These are phyloP conservation scores for Helarctos malayanus DNA, from an alignment of 2,797 vertebrate species.

Conservation along the genomic window DNA sequence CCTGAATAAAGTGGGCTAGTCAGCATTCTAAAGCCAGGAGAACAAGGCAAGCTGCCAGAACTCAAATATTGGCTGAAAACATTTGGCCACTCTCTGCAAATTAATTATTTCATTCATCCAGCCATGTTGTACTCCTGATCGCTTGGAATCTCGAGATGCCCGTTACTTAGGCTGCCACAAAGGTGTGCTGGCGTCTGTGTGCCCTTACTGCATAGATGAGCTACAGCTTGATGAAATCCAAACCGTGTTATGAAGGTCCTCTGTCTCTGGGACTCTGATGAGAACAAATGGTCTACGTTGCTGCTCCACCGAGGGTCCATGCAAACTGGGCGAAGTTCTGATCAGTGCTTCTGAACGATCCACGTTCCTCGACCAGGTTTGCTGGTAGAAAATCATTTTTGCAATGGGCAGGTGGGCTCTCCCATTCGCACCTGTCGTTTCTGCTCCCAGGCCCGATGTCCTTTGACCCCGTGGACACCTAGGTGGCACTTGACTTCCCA, in stretches of 20 bases:
- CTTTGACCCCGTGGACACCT: neutral
- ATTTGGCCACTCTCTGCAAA: constrained; percentile 66
- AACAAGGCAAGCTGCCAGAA: constrained; percentile 32
- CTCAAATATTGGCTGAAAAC: constrained; percentile 68
- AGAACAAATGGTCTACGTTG: neutral
- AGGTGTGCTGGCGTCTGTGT: neutral
- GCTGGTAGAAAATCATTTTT: neutral
- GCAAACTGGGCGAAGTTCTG: neutral
- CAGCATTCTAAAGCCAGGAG: constrained; percentile 17
- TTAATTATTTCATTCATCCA: constrained; percentile 77
- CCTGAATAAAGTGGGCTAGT: neutral
- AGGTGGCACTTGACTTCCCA: neutral
- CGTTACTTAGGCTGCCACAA: neutral
- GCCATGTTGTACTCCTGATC: constrained; percentile 34
- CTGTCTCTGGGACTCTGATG: neutral
- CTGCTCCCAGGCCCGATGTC: neutral
- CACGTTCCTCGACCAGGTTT: neutral
- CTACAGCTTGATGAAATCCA: neutral
- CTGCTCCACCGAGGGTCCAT: neutral
- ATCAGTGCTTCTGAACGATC: neutral
- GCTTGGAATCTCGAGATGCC: constrained; percentile 42
- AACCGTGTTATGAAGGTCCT: neutral
- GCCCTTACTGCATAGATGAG: neutral
- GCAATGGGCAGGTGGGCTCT: neutral
- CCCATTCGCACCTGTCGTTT: accelerated